Conservation (phyloP, 1,140 invertebrate genomes). For the Bombyx mandarina region DNA sequence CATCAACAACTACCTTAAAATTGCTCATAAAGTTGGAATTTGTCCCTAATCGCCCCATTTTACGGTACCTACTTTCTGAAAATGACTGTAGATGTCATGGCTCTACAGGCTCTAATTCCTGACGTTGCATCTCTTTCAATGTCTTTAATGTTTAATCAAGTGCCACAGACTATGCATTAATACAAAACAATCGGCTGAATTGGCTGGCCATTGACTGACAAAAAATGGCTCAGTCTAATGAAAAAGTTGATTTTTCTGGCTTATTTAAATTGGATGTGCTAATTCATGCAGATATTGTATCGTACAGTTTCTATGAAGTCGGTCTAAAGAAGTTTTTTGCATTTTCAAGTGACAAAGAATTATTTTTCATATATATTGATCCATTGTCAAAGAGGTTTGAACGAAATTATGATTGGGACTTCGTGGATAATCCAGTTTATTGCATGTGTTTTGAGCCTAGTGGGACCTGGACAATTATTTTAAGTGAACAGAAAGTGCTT, state of each 20-base stretch:
- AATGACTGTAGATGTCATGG: no score
- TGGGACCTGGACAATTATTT: constrained; percentile 57
- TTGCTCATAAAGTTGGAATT: no score
- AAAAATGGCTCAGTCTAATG: constrained; percentile 12
- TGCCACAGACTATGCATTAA: no score
- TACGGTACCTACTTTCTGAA: no score
- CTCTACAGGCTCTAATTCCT: no score
- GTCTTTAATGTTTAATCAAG: no score
- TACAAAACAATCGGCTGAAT: no score
- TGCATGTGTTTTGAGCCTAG: constrained; percentile 65
- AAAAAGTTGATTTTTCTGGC: constrained; percentile 29
- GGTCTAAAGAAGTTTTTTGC: constrained; percentile 56
- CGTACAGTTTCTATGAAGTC: constrained; percentile 58
- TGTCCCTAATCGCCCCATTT: no score
- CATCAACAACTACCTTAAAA: no score
- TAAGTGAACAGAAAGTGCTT: constrained; percentile 55
- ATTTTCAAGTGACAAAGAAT: constrained; percentile 51
- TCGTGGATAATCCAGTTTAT: constrained; percentile 53
- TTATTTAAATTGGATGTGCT: constrained; percentile 60
- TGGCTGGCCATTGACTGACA: background rate
- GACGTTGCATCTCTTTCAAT: no score
- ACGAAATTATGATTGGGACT: constrained; percentile 59
- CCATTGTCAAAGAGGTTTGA: constrained; percentile 43
- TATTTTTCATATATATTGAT: constrained; percentile 55
- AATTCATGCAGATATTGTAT: constrained; percentile 45